phyloP scores from a whole-genome alignment of 2,113 vertebrate genomes.

The Vireo altiloquus region DNA sequence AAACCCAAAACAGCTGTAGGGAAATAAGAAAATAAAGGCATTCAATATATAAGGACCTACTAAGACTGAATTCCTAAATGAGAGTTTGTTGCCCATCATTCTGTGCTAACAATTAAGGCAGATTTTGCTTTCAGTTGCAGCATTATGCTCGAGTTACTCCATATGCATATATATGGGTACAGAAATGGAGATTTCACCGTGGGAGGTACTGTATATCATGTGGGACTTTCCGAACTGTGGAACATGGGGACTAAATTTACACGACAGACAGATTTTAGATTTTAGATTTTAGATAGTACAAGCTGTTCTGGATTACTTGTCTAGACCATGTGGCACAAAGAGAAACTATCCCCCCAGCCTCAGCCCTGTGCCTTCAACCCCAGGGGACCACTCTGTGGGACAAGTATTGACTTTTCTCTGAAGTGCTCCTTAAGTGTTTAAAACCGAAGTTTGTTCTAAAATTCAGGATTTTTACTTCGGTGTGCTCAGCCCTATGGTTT shows the following conservation, averaged over 20 bases:
- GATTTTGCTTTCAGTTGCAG: not conserved
- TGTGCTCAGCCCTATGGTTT: not conserved
- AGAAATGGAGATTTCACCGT: not conserved
- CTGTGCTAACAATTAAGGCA: not conserved
- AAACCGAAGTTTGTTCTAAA: not conserved
- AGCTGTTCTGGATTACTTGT: not conserved
- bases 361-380: not conserved
- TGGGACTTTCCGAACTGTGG: not conserved
- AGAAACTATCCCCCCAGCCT: not conserved
- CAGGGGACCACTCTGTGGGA: not conserved
- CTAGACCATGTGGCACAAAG: not conserved
- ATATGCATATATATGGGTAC: not conserved
- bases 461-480: not conserved
- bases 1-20: not conserved
- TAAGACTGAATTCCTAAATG: not conserved
- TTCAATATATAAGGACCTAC: not conserved
- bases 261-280: not conserved
- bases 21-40: not conserved
- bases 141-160: not conserved
- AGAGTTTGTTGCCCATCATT: not conserved
- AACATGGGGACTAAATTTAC: not conserved
- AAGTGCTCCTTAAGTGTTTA: not conserved
- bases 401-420: not conserved
- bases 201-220: not conserved
- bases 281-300: not conserved